Evolutionary conservation across 2,797 vertebrate genomes (phyloP), one percentile per base, ranked within the genome.

Genomic region (Babyrousa celebensis): DNA sequence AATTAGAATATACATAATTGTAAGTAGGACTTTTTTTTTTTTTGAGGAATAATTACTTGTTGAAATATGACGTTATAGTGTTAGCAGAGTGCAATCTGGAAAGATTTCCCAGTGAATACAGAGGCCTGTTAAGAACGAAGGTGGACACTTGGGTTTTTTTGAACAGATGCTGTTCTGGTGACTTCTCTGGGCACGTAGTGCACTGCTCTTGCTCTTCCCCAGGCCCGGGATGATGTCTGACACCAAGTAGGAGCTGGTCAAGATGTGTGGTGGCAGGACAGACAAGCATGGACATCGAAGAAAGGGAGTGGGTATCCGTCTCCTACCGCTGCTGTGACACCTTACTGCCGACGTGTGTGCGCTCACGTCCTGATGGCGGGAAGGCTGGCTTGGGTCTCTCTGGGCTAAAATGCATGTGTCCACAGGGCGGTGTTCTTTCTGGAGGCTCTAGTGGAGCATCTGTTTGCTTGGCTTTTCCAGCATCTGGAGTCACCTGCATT

Each of bases 1-100:
- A 99, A 98, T 98, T 98, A 98, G 97, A 98, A 98, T 97, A 97
- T 97, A 97, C 96, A 85, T 98, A 98, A 98, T 98, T 98, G 89
- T 97, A 97, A 95, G 97, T 97, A 96, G 68, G 85, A 94, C 96
- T 7, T 98, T 93, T 94, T 96, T 96, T 98, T 54, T 65, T 85
- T 93, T 96, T 36, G 71, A 97, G 75, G 89, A 92, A 97, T 98
- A 98, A 98, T 98, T 97, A 95, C 1, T 43, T 83, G 18, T 98
- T 92, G 70, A 96, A 97, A 98, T 97, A 96, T 96, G 97, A 96
- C 97, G 97, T 98, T 98, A 93, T 84, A 94, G 80, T 52, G 54
- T 88, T 94, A 95, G 72, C 75, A 72, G 63, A 97, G 77, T 58
- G 52, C 86, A 20, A 71, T 89, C 63, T 89, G 83, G 91, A 85